Evolutionary conservation across 2,797 vertebrate genomes (phyloP).

Genomic region (Poliocrania exsul): DNA sequence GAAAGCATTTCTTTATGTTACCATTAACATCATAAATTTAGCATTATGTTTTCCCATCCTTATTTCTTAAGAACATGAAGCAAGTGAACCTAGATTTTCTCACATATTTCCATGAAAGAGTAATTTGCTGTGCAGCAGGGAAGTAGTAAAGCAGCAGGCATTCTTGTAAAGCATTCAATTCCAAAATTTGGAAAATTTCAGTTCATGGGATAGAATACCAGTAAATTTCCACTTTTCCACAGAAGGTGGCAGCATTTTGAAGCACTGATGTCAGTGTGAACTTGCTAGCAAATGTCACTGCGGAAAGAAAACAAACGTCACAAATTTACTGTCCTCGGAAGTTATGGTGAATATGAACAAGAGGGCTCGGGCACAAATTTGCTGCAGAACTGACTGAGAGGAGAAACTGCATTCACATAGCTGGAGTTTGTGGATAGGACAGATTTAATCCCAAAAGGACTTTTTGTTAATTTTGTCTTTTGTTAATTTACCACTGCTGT

Average conservation of each 20-base stretch:
- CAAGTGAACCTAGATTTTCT: neutral
- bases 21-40: neutral
- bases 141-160: neutral
- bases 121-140: neutral
- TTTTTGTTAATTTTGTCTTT: neutral
- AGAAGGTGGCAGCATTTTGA: conserved; percentile 47
- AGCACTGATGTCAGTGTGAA: neutral
- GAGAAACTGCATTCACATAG: neutral
- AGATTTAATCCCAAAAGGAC: neutral
- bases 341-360: neutral
- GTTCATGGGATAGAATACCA: neutral
- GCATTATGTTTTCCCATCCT: neutral
- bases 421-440: neutral
- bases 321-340: neutral
- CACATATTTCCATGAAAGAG: neutral
- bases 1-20: neutral
- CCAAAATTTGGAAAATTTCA: neutral
- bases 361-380: neutral
- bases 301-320: neutral
- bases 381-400: neutral
- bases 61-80: neutral
- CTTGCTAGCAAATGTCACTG: neutral
- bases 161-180: neutral
- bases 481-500: neutral
- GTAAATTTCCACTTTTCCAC: neutral